A percentile compares a stretch with the other conserved stretches of the same genome.
Conservation (phyloP, 2,113 vertebrate species). For the Tamias sibiricus region DNA sequence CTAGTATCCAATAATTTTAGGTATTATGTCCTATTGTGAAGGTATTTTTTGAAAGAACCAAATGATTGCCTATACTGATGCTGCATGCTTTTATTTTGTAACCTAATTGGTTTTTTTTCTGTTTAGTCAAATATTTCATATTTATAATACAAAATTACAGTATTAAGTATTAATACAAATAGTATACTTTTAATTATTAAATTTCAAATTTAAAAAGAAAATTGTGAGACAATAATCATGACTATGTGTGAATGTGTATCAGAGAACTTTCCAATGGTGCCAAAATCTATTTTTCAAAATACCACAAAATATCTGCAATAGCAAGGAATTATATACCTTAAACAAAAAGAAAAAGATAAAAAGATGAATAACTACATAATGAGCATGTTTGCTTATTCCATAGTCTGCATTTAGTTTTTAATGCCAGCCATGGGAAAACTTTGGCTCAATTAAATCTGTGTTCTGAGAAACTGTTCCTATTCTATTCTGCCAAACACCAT, state of each 20-base stretch:
- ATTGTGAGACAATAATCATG: neutral
- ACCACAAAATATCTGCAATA: neutral
- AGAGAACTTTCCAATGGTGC: neutral
- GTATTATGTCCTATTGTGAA: neutral
- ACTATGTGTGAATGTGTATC: neutral
- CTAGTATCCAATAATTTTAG: neutral
- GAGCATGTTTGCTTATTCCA: neutral
- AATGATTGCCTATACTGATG: neutral
- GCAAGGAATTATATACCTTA: conserved; percentile 30
- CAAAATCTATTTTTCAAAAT: conserved; percentile 38
- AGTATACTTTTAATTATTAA: neutral
- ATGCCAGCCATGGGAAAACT: neutral
- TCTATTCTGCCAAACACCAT: neutral
- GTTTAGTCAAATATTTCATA: neutral
- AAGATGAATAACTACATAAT: neutral
- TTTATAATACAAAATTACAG: neutral
- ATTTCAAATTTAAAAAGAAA: conserved; percentile 14
- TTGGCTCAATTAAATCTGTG: neutral
- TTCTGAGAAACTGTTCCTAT: neutral
- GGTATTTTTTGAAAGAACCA: neutral
- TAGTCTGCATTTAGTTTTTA: neutral
- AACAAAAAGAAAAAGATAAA: neutral
- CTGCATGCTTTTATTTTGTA: neutral
- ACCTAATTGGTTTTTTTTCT: neutral
- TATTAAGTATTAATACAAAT: neutral